A percentile compares a stretch with the other conserved stretches of the same genome.
phyloP scores from a whole-genome alignment of 2,888 invertebrate species.

The Nemapogon koenigi region DNA sequence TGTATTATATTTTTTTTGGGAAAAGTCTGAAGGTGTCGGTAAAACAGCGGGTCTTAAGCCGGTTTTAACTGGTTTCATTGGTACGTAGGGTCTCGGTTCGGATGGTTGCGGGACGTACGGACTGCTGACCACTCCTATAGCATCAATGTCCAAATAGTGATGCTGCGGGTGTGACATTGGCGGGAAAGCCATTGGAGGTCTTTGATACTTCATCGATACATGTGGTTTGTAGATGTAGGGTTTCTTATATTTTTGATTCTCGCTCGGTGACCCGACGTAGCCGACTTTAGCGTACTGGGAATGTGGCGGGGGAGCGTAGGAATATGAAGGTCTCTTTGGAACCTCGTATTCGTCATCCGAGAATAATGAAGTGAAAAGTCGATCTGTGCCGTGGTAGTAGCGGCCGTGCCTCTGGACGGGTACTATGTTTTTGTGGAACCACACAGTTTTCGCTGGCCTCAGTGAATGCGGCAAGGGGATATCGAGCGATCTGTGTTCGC shows the following conservation, averaged over 20 bases:
- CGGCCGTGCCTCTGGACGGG: slow-evolving; percentile 26
- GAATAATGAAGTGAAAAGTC: slow-evolving; percentile 47
- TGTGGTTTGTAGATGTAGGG: slow-evolving; percentile 21
- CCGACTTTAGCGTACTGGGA: slow-evolving; percentile 34
- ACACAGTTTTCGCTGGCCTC: slow-evolving; percentile 37
- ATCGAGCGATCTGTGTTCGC: slow-evolving; percentile 20
- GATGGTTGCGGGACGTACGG: slow-evolving; percentile 22
- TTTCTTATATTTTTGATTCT: slow-evolving; percentile 34
- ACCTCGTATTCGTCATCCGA: slow-evolving; percentile 35
- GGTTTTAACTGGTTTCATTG: slow-evolving; percentile 31
- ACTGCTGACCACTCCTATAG: slow-evolving; percentile 19
- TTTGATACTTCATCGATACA: slow-evolving; percentile 22
- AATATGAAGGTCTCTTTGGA: slow-evolving; percentile 24
- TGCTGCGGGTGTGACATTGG: slow-evolving; percentile 22
- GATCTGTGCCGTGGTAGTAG: slow-evolving; percentile 33
- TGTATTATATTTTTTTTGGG: slow-evolving; percentile 1
- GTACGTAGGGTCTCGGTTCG: slow-evolving; percentile 29
- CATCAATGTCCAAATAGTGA: slow-evolving; percentile 28
- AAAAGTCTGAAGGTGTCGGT: slow-evolving; percentile 24
- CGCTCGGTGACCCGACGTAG: slow-evolving; percentile 27
- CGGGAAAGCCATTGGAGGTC: slow-evolving; percentile 28
- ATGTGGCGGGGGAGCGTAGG: slow-evolving; percentile 23
- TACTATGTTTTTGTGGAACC: slow-evolving; percentile 46
- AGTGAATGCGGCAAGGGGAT: slow-evolving; percentile 18
- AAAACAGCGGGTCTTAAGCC: slow-evolving; percentile 39